Percentiles rank a stretch among this genome's conserved stretches.
Evolutionary conservation across 2,113 vertebrate genomes (phyloP).

Genomic region (Micronycteris hirsuta): DNA sequence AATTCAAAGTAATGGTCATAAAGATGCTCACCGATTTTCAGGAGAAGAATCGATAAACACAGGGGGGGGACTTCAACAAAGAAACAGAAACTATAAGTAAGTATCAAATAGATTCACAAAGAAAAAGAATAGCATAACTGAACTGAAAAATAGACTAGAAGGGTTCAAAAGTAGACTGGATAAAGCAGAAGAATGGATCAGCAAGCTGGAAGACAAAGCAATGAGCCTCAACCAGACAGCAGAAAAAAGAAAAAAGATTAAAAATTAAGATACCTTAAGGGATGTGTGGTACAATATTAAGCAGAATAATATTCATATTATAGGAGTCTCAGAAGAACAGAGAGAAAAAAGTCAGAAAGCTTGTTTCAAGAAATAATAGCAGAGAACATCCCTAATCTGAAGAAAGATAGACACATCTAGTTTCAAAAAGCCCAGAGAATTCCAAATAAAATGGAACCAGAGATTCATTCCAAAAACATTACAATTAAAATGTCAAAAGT

Average conservation of each 20-base stretch:
- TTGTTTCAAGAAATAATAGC: not conserved
- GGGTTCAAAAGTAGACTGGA: not conserved
- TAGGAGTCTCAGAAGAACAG: not conserved
- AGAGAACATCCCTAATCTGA: no score
- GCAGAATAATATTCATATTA: not conserved
- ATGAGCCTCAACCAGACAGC: not conserved
- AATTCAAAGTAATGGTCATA: not conserved
- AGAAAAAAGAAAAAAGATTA: not conserved
- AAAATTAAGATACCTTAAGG: not conserved
- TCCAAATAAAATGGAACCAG: not conserved
- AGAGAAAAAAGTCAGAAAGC: not conserved
- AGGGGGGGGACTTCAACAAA: not conserved
- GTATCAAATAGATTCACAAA: not conserved
- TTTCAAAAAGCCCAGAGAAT: not conserved
- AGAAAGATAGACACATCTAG: no score
- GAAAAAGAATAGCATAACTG: not conserved
- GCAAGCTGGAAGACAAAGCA: not conserved
- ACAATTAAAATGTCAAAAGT: not conserved
- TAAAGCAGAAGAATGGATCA: not conserved
- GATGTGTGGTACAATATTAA: not conserved
- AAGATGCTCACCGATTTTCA: not conserved
- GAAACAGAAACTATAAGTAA: not conserved
- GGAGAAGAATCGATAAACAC: not conserved
- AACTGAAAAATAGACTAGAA: not conserved
- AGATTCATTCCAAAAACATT: not conserved